These are phyloP conservation scores for Pongo pygmaeus DNA, from an alignment of 2,113 vertebrate genomes.

Conservation along the genomic window DNA sequence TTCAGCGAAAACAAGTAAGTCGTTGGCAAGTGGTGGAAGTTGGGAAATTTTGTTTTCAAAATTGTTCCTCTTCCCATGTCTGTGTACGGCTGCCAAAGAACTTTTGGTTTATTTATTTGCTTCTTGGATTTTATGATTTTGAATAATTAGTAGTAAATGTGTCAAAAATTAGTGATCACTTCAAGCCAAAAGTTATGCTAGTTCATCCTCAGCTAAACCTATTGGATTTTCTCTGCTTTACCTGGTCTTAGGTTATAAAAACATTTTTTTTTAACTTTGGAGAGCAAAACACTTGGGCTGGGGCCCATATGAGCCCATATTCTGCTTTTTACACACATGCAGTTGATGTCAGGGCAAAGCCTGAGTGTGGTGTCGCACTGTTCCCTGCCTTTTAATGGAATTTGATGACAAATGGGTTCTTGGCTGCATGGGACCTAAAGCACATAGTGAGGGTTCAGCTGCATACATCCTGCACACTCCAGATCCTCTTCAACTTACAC, in stretches of 20 bases:
- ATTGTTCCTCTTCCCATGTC: not conserved
- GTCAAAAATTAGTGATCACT: not conserved
- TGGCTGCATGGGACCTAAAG: not conserved
- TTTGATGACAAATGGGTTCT: not conserved
- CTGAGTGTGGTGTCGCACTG: not conserved
- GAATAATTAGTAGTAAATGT: not conserved
- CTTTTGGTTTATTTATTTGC: not conserved
- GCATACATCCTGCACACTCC: no score
- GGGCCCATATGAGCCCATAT: not conserved
- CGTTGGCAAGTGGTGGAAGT: not conserved
- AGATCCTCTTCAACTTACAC: not conserved
- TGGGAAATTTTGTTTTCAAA: not conserved
- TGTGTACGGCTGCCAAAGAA: not conserved
- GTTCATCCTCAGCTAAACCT: not conserved
- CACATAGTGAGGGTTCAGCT: not conserved
- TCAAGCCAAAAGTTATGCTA: not conserved
- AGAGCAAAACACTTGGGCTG: not conserved
- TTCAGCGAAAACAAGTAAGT: not conserved
- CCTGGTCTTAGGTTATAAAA: not conserved
- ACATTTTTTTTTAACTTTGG: not conserved
- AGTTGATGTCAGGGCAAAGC: not conserved
- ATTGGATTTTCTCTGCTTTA: not conserved
- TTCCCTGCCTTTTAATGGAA: not conserved
- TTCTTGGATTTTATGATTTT: conserved; percentile 6
- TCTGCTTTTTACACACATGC: not conserved